phyloP scores from a whole-genome alignment of 2,113 vertebrate genomes.

The Cervus canadensis region DNA sequence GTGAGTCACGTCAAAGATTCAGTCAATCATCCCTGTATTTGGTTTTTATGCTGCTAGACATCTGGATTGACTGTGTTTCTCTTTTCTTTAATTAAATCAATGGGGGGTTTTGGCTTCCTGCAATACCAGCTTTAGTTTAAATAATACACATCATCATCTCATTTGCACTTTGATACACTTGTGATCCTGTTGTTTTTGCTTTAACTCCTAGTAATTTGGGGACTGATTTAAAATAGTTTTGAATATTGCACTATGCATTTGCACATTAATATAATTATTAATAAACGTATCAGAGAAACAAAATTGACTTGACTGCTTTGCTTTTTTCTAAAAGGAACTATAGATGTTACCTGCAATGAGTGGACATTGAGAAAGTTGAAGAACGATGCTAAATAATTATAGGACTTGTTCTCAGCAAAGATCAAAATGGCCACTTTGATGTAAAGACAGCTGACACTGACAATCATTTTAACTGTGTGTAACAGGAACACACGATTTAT shows the following conservation, averaged over 20 bases:
- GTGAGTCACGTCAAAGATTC: conserved; percentile 62
- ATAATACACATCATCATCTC: background rate
- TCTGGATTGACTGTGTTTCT: conserved; percentile 60
- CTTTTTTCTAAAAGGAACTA: background rate
- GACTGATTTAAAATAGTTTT: background rate
- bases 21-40: conserved; percentile 57
- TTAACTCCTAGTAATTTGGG: background rate
- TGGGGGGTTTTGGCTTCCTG: conserved; percentile 50
- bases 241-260: background rate
- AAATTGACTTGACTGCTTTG: background rate
- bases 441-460: conserved; percentile 56
- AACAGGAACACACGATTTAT: conserved; percentile 68
- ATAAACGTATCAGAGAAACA: background rate
- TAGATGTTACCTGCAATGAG: background rate
- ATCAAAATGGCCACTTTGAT: conserved; percentile 61
- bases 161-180: background rate
- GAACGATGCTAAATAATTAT: conserved; percentile 42
- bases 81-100: conserved; percentile 66
- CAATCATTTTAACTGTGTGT: conserved; percentile 51
- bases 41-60: conserved; percentile 64
- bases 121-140: conserved; percentile 27
- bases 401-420: conserved; percentile 20
- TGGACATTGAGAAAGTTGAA: background rate
- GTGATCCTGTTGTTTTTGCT: background rate
- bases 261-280: background rate